Conservation (phyloP, 2,888 invertebrate species). For the Cephus pulcher region DNA sequence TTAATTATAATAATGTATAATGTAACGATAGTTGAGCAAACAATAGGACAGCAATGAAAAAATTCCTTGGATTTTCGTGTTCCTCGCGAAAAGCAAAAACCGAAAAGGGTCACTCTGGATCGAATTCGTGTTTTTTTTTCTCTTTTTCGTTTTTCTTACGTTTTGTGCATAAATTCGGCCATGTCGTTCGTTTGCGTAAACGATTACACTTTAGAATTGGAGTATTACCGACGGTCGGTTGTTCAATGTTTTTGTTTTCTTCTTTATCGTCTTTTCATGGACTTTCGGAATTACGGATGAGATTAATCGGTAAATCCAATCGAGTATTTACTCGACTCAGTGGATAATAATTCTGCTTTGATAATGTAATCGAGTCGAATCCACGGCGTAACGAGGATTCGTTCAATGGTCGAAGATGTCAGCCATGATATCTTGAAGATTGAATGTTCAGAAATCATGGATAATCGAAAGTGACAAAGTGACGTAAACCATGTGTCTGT, state of each 20-base stretch:
- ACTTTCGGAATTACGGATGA: not conserved
- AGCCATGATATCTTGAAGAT: not conserved
- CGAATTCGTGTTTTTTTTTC: not conserved
- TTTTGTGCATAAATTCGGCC: not conserved
- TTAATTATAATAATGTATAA: conserved; percentile 17
- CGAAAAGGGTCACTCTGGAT: not conserved
- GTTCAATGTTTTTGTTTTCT: not conserved
- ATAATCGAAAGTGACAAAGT: not conserved
- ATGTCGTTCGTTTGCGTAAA: not conserved
- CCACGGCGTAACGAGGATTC: not conserved
- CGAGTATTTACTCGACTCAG: not conserved
- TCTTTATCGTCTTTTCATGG: not conserved
- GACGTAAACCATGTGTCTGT: not conserved
- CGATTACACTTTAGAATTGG: not conserved
- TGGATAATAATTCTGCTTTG: not conserved
- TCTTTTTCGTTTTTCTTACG: not conserved
- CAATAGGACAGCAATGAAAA: conserved; percentile 47
- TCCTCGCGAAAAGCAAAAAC: conserved; percentile 3
- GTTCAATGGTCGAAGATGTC: not conserved
- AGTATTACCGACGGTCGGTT: not conserved
- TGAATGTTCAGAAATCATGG: not conserved
- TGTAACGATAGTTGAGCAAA: conserved; percentile 46
- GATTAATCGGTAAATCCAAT: not conserved
- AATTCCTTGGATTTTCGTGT: conserved; percentile 35
- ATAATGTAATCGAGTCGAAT: not conserved